Percentiles rank a stretch among this genome's conserved stretches.
These are phyloP conservation scores for Rhingia campestris DNA, from an alignment of 2,888 invertebrate species.

Conservation along the genomic window DNA sequence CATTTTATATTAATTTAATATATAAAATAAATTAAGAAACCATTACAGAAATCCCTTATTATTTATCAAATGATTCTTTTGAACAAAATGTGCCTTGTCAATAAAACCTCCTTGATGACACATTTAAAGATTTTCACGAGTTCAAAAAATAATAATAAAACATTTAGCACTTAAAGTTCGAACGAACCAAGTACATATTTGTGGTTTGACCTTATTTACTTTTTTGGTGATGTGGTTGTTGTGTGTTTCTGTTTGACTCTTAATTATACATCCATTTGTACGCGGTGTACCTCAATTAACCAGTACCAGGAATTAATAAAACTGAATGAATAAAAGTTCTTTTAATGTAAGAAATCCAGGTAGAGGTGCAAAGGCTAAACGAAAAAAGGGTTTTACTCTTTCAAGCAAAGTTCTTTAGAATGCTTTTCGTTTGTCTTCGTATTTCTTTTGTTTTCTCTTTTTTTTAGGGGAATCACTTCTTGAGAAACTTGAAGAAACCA, in stretches of 20 bases:
- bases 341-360: neutral
- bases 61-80: no score
- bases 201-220: conserved; percentile 41
- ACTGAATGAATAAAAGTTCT: conserved; percentile 30
- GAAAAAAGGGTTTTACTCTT: conserved; percentile 21
- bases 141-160: conserved; percentile 7
- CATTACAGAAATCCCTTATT: no score
- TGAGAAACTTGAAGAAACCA: conserved; percentile 38
- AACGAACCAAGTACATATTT: conserved; percentile 25
- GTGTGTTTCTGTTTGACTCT: conserved; percentile 4
- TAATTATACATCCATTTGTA: conserved; percentile 45
- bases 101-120: conserved; percentile 22
- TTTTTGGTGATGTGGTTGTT: no score
- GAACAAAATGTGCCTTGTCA: no score
- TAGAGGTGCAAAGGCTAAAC: conserved; percentile 28
- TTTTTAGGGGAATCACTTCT: conserved; percentile 12
- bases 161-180: conserved; percentile 31
- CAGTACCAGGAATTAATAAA: conserved; percentile 56
- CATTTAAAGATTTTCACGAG: conserved; percentile 21
- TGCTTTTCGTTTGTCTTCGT: neutral
- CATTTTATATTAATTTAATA: no score
- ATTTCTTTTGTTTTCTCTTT: conserved; percentile 35
- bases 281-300: conserved; percentile 11
- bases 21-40: no score
- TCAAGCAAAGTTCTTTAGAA: neutral